Conservation (phyloP, 2,888 invertebrate genomes). For the Macrophya annulata region DNA sequence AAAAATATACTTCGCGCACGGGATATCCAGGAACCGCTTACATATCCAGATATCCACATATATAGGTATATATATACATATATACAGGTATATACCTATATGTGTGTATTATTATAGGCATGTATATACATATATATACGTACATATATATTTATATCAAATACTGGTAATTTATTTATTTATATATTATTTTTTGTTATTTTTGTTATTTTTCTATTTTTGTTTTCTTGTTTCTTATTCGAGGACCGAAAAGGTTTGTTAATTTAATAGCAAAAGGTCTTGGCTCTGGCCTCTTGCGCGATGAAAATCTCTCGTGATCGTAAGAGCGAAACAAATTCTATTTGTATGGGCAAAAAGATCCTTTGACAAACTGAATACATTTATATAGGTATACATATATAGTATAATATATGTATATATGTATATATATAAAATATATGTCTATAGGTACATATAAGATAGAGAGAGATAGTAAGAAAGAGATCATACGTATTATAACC, state of each 20-base stretch:
- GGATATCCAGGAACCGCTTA: neutral
- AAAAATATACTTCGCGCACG: slow-evolving; percentile 5
- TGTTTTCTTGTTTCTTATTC: neutral
- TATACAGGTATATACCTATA: neutral
- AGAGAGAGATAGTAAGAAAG: too few relatives aligned
- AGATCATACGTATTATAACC: neutral
- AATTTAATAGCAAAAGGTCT: slow-evolving; percentile 17
- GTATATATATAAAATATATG: too few relatives aligned
- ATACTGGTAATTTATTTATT: neutral
- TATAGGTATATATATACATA: neutral
- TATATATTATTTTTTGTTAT: neutral
- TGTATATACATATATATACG: neutral
- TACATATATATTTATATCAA: neutral
- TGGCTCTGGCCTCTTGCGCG: slow-evolving; percentile 9
- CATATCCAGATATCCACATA: slow-evolving; percentile 2
- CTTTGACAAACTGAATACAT: neutral
- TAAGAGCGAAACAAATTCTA: slow-evolving; percentile 19
- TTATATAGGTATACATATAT: too few relatives aligned
- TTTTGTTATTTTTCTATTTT: neutral
- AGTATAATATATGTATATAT: too few relatives aligned
- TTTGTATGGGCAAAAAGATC: neutral
- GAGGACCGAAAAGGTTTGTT: slow-evolving; percentile 33
- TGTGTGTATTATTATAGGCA: neutral
- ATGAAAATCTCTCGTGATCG: slow-evolving; percentile 13
- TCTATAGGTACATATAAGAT: neutral